These are phyloP conservation scores for Lepidurus apus DNA, from an alignment of 1,140 invertebrate species.

Conservation along the genomic window DNA sequence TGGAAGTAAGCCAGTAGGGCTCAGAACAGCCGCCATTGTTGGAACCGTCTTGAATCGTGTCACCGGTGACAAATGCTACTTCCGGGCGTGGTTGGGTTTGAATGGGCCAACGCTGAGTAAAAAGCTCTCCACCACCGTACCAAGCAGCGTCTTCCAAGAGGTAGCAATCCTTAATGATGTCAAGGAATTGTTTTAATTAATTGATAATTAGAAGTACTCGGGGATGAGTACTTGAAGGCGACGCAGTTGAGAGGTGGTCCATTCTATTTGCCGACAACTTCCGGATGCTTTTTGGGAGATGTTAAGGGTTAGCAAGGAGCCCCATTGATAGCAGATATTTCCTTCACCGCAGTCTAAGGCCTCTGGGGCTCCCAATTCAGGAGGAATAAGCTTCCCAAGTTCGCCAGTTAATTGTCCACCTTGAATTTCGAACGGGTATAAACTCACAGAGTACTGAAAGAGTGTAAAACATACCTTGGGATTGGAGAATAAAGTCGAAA, in stretches of 20 bases:
- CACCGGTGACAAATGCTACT: conserved; percentile 35
- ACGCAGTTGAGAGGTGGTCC: neutral
- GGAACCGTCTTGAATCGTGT: conserved; percentile 46
- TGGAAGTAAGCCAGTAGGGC: conserved; percentile 68
- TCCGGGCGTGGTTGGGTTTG: conserved; percentile 39
- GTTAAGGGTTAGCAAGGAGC: neutral
- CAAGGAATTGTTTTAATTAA: neutral
- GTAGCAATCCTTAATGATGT: conserved; percentile 28
- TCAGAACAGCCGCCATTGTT: conserved; percentile 62
- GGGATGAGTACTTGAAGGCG: neutral
- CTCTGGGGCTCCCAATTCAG: neutral
- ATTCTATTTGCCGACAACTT: neutral
- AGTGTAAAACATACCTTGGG: neutral
- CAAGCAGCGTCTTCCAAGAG: conserved; percentile 36
- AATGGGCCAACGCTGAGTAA: conserved; percentile 47
- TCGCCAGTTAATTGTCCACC: neutral
- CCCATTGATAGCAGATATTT: neutral
- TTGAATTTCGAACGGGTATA: neutral
- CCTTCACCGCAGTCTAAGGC: neutral
- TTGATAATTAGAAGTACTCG: neutral
- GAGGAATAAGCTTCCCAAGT: neutral
- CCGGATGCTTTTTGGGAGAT: neutral
- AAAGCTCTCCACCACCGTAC: conserved; percentile 47
- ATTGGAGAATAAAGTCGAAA: neutral
- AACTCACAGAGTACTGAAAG: neutral